A percentile compares a stretch with the other conserved stretches of the same genome.
These are phyloP conservation scores for Erpetoichthys calabaricus DNA, from an alignment of 2,797 vertebrate genomes.

Conservation along the genomic window DNA sequence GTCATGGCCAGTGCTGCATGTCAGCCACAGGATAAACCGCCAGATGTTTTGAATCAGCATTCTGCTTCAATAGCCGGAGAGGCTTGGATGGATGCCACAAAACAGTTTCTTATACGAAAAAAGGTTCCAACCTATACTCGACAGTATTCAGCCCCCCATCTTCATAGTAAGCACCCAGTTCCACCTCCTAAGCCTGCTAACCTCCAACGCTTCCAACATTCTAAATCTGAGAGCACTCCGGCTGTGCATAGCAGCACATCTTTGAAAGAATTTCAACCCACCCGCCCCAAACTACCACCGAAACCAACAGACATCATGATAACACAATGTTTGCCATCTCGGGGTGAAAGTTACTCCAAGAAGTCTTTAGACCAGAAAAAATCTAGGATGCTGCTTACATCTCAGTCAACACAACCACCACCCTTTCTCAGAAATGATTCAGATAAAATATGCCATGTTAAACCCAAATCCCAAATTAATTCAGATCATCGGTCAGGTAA, in stretches of 20 bases:
- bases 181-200: constrained; percentile 7
- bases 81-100: constrained; percentile 7
- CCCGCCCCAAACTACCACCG: constrained; percentile 30
- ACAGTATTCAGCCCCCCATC: constrained; percentile 34
- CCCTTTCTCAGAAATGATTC: constrained; percentile 33
- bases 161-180: constrained; percentile 22
- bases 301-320: constrained; percentile 26
- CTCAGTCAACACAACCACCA: constrained; percentile 15
- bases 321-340: constrained; percentile 15
- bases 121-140: constrained; percentile 34
- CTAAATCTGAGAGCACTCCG: constrained; percentile 32
- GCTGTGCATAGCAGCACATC: constrained; percentile 16
- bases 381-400: constrained; percentile 20
- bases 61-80: constrained; percentile 3
- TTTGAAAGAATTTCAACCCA: constrained; percentile 23
- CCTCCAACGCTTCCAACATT: constrained; percentile 25
- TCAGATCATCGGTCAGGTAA: constrained; percentile 6
- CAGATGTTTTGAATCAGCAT: constrained; percentile 8
- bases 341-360: constrained; percentile 25
- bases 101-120: background rate
- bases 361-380: constrained; percentile 30
- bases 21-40: background rate
- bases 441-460: constrained; percentile 26
- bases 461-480: constrained; percentile 21
- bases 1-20: constrained; percentile 4